Conservation (phyloP, 2,797 vertebrate genomes). For the Oryzias dopingdopingensis region DNA sequence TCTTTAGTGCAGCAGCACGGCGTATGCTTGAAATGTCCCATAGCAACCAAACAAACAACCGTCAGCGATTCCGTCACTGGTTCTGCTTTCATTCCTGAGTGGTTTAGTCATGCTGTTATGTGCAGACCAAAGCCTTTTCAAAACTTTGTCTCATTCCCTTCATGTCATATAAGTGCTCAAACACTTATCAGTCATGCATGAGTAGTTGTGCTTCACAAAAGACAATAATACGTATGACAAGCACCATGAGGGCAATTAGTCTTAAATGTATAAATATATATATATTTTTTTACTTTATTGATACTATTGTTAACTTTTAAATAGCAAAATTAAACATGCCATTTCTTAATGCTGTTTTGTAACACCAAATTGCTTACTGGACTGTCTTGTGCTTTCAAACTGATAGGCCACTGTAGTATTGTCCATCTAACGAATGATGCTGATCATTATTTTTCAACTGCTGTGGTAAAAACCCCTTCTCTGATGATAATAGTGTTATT, state of each 20-base stretch:
- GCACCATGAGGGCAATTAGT: background rate
- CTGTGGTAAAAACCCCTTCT: too few species aligned
- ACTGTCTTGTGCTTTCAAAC: conserved; percentile 31
- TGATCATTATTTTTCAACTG: too few species aligned
- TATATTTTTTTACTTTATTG: background rate
- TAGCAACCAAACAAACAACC: conserved; percentile 77
- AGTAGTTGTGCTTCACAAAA: conserved; percentile 31
- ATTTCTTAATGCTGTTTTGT: conserved; percentile 35
- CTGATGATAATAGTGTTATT: too few species aligned
- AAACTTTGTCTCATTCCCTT: conserved; percentile 45
- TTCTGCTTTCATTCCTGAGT: conserved; percentile 75
- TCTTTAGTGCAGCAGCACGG: conserved; percentile 41
- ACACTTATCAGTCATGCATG: conserved; percentile 21
- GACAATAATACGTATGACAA: conserved; percentile 24
- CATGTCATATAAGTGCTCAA: conserved; percentile 59
- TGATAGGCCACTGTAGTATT: conserved; percentile 48
- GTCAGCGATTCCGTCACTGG: conserved; percentile 63
- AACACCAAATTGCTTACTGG: conserved; percentile 24
- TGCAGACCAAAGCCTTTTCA: conserved; percentile 55
- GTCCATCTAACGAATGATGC: conserved; percentile 48
- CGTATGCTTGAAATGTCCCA: conserved; percentile 53
- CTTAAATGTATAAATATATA: too few species aligned
- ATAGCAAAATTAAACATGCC: conserved; percentile 8
- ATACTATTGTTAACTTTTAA: conserved; percentile 8
- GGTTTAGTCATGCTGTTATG: conserved; percentile 67